phyloP scores from a whole-genome alignment of 2,888 invertebrate species.

The Caenorhabditis macrosperma region DNA sequence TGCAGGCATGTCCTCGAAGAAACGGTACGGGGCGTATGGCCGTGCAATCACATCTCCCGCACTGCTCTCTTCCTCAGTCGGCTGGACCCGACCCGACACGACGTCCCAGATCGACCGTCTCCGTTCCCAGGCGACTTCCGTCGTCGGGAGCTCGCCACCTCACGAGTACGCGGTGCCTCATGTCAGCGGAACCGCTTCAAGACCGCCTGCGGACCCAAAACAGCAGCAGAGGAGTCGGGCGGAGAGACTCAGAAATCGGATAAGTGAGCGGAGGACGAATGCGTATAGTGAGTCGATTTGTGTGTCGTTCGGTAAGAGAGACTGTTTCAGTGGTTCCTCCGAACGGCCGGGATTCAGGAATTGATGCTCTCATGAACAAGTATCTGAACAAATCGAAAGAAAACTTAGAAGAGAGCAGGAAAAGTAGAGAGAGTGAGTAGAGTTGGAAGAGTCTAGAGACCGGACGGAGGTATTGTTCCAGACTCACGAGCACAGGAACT shows the following conservation, averaged over 20 bases:
- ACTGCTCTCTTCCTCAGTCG: slow-evolving; percentile 60
- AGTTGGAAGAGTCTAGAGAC: not conserved
- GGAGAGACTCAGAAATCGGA: slow-evolving; percentile 54
- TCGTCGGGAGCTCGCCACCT: slow-evolving; percentile 23
- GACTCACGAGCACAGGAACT: slow-evolving; percentile 50
- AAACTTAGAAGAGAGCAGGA: slow-evolving; percentile 46
- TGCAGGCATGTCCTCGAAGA: slow-evolving; percentile 55
- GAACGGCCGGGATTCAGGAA: slow-evolving; percentile 27
- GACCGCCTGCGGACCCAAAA: slow-evolving; percentile 54
- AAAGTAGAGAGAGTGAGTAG: slow-evolving; percentile 47
- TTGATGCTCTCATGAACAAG: slow-evolving; percentile 59
- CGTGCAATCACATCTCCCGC: slow-evolving; percentile 67
- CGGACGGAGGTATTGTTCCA: not conserved
- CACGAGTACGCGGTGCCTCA: slow-evolving; percentile 60
- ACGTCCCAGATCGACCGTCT: slow-evolving; percentile 47
- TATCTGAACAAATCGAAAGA: slow-evolving; percentile 57
- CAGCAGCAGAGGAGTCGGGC: slow-evolving; percentile 52
- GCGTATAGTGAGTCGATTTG: slow-evolving; percentile 40
- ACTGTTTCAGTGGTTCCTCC: slow-evolving; percentile 58
- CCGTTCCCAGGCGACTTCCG: slow-evolving; percentile 29
- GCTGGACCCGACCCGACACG: slow-evolving; percentile 59
- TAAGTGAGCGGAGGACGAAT: slow-evolving; percentile 54
- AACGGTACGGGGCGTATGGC: slow-evolving; percentile 60
- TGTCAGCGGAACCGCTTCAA: slow-evolving; percentile 17
- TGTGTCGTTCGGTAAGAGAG: not conserved